phyloP scores from a whole-genome alignment of 2,888 invertebrate genomes.

The Lacanobia oleracea region DNA sequence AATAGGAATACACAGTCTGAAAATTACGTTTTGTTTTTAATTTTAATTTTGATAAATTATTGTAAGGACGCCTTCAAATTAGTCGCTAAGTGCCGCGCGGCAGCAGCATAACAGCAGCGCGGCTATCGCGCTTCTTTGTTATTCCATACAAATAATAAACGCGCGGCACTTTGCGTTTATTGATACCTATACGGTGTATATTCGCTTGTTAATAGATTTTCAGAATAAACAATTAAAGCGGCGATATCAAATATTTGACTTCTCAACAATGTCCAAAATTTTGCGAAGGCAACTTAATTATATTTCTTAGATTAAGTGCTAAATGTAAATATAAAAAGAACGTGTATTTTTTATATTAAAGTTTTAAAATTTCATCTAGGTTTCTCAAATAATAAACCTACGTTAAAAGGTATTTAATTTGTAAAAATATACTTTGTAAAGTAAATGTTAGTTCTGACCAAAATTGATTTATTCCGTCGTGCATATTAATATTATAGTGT shows the following conservation, averaged over 20 bases:
- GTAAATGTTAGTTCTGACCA: conserved; percentile 3
- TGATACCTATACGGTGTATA: no score
- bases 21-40: no score
- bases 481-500: conserved; percentile 21
- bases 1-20: no score
- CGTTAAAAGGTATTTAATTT: not conserved
- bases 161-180: no score
- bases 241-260: conserved; percentile 2
- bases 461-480: not conserved
- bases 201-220: no score
- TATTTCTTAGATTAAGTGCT: not conserved
- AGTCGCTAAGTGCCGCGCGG: no score
- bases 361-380: conserved; percentile 4
- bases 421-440: conserved; percentile 6
- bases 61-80: no score
- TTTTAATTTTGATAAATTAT: no score
- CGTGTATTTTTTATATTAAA: not conserved
- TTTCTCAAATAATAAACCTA: conserved; percentile 1
- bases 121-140: no score
- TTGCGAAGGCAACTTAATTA: no score
- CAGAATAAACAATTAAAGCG: not conserved
- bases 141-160: no score
- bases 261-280: not conserved
- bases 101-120: no score
- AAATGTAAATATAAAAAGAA: not conserved